Evolutionary conservation across 2,888 invertebrate genomes (phyloP).

Genomic region (Nudaria mundana): DNA sequence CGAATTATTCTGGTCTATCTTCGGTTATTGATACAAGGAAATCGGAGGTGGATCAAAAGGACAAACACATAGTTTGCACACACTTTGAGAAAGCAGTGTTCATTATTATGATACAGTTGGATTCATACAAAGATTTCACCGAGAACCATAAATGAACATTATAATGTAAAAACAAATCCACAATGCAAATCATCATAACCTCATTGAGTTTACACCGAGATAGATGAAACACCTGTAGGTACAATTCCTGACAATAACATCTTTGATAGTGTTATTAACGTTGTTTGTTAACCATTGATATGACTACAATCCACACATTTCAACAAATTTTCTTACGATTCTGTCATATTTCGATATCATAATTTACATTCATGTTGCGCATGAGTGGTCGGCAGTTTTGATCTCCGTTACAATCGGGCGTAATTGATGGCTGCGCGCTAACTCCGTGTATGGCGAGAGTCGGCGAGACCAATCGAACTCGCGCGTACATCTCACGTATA

Average conservation of each 20-base stretch:
- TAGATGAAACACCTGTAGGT: no score
- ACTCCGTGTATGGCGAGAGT: slow-evolving; percentile 46
- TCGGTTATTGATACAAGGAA: no score
- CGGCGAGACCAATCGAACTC: slow-evolving; percentile 49
- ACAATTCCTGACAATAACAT: background rate
- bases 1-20: no score
- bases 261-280: background rate
- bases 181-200: no score
- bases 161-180: no score
- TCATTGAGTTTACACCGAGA: no score
- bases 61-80: no score
- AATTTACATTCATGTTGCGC: slow-evolving; percentile 64
- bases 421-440: slow-evolving; percentile 71
- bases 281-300: slow-evolving; percentile 14
- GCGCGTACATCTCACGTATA: slow-evolving; percentile 29
- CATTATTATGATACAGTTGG: no score
- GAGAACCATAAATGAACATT: no score
- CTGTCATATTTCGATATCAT: slow-evolving; percentile 48
- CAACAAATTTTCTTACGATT: slow-evolving; percentile 42
- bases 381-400: slow-evolving; percentile 64
- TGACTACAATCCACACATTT: slow-evolving; percentile 9
- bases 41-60: no score
- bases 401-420: slow-evolving; percentile 73
- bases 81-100: no score
- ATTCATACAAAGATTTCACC: no score